Conservation (phyloP, 2,888 invertebrate genomes). For the Stenodera caucasica region DNA sequence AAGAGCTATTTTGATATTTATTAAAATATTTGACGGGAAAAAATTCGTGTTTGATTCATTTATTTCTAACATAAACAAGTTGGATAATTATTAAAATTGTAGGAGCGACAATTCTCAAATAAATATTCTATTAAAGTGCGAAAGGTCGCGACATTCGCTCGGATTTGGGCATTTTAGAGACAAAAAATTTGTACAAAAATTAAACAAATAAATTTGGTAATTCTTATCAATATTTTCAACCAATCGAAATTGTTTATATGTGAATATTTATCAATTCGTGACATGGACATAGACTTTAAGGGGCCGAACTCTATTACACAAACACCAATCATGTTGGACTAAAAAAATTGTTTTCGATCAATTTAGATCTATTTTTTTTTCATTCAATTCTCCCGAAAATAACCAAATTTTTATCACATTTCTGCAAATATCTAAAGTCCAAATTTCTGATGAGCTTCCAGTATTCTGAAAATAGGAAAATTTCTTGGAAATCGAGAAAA, state of each 20-base stretch:
- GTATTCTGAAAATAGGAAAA: too few relatives aligned
- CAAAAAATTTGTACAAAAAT: too few relatives aligned
- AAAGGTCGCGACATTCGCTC: slow-evolving; percentile 3
- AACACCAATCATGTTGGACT: background rate
- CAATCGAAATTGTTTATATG: background rate
- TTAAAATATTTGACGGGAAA: background rate
- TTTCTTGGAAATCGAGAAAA: too few relatives aligned
- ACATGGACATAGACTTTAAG: background rate
- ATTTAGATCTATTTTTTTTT: too few relatives aligned
- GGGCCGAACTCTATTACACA: background rate
- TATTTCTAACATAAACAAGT: background rate
- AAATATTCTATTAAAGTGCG: background rate
- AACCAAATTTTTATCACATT: too few relatives aligned
- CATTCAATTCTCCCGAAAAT: too few relatives aligned
- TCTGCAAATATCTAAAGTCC: too few relatives aligned
- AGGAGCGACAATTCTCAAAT: background rate
- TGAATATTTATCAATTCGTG: background rate
- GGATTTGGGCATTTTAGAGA: too few relatives aligned
- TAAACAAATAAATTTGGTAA: background rate
- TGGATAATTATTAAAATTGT: background rate
- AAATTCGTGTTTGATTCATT: background rate
- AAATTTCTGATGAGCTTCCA: too few relatives aligned
- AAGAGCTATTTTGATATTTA: slow-evolving; percentile 1
- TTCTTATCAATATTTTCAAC: background rate
- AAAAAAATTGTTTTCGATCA: too few relatives aligned